Percentiles rank a stretch among this genome's conserved stretches.
Conservation (phyloP, 2,113 vertebrate genomes). For the Hystrix brachyura region DNA sequence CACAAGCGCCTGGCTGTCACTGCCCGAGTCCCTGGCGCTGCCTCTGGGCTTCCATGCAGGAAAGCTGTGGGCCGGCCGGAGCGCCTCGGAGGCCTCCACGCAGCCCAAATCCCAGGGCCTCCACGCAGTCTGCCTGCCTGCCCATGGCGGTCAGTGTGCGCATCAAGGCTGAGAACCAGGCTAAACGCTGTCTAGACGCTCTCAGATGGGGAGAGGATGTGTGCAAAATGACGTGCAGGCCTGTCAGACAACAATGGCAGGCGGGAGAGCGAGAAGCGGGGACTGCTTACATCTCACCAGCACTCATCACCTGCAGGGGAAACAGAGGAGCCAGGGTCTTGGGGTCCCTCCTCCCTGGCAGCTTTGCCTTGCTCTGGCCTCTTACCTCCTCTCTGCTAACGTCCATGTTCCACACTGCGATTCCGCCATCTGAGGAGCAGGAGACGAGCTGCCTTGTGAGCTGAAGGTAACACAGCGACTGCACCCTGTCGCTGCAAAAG, state of each 20-base stretch:
- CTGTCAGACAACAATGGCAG: rapidly evolving
- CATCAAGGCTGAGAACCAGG: neutral
- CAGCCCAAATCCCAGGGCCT: rapidly evolving
- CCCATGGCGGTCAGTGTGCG: neutral
- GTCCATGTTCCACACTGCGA: conserved; percentile 99
- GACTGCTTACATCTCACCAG: rapidly evolving
- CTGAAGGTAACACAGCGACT: conserved; percentile 95
- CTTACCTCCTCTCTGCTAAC: conserved; percentile 95
- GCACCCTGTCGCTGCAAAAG: conserved; percentile 94
- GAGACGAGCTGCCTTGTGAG: conserved; percentile 95
- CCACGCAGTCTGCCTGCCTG: neutral
- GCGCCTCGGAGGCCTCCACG: neutral
- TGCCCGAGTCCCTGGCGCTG: rapidly evolving
- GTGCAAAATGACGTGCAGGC: rapidly evolving
- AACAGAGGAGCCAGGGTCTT: rapidly evolving
- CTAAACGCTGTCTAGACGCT: neutral
- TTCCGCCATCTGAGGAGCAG: conserved; percentile 96
- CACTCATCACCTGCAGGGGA: rapidly evolving
- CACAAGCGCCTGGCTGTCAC: neutral
- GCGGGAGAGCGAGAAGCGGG: rapidly evolving
- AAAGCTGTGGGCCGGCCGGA: rapidly evolving
- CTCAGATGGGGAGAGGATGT: rapidly evolving
- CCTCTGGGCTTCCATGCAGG: neutral
- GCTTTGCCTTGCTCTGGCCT: neutral
- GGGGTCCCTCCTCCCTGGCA: rapidly evolving